Evolutionary conservation across 2,113 vertebrate species (phyloP), one percentile per base, ranked within the genome.

Genomic region (Otis tarda): DNA sequence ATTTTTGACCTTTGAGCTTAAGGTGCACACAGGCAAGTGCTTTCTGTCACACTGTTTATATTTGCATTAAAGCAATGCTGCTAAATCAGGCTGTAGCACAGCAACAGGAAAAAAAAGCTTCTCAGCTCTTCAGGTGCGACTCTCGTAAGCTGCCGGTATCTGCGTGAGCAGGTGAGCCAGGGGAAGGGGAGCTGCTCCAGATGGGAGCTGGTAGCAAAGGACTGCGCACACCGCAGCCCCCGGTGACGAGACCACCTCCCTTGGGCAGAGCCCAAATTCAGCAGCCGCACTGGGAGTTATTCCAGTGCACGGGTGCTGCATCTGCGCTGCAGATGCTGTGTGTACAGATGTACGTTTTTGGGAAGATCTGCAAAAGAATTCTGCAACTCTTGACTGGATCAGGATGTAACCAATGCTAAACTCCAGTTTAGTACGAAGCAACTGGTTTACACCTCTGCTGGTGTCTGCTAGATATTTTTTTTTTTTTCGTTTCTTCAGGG

Each of bases 361-460:
- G 90, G 93, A 88, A 91, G 60, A 85, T 67, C 83, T 86, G 92
- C 94, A 94, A 35, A 86, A 83, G 78, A 92, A 96, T 88, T 65
- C 83, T 83, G 60, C 90, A 83, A 57, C 88, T 82, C 91, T 92
- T 93, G 93, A 28, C 80, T 94, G 89, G 59, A 49, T 94, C 91
- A 61, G 94, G 83, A 93, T 93, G 71, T 73, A 90, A 94, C 85
- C 41, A 31, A 28, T 35, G 89, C 87, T 90, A 8, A 93, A 75
- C 65, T 75, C 83, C 80, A 65, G 31, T 82, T 92, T 52, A 83
- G 75, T 39, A 87, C 10, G 71, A 93, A 90, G 84, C 79, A 70
- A 43, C 89, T 64, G 55, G 61, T 88, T 75, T n/a, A 90, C 71
- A 91, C 43, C 37, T 55, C 3, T 2, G 10, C 76, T 96, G 89